Evolutionary conservation across 2,113 vertebrate species (phyloP), one percentile per base, ranked within the genome.

Genomic region (Cephalopterus ornatus): DNA sequence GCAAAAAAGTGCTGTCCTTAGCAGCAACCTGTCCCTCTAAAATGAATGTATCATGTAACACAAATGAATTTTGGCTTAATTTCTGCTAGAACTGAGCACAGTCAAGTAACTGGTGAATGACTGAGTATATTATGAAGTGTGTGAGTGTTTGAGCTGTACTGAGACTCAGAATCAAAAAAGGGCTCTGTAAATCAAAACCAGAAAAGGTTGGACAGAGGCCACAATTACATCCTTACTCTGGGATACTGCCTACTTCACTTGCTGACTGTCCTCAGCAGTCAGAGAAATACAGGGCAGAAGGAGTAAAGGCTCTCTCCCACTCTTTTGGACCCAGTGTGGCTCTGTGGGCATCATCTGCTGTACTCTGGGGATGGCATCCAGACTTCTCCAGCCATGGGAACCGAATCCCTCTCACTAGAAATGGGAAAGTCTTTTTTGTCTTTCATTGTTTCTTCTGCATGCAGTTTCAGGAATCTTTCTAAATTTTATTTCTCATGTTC

Each of bases 281-380:
- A 35, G 11, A 46, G 55, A 30, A 75, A 21, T 3, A 35, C 8
- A 67, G 44, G 19, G 28, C 7, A 39, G 30, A 26, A 59, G 14
- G 12, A 22, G 14, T 12, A 27, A 90, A 62, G 42, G 37, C 27
- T 5, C 20, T 58, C 22, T 70, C 24, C 17, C 4, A 4, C 14
- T 66, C 14, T 70, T 41, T 49, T 62, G 0, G 1, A 20, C 6
- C 7, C 32, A 8, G 10, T 14, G 12, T 41, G 33, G 14, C 44
- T 72, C 5, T 2, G 1, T 17, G 19, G 39, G 6, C 11, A 20
- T 27, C 46, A 3, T 47, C 66, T 27, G 6, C 30, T 1, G 0
- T 27, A 24, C 14, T 41, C 24, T 67, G 2, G 3, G 50, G 30
- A 6, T 44, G 13, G 15, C 32, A 39, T 9, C 5, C 24, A 50